These are phyloP conservation scores for Lithodes maja DNA, from an alignment of 2,888 invertebrate genomes.

Conservation along the genomic window DNA sequence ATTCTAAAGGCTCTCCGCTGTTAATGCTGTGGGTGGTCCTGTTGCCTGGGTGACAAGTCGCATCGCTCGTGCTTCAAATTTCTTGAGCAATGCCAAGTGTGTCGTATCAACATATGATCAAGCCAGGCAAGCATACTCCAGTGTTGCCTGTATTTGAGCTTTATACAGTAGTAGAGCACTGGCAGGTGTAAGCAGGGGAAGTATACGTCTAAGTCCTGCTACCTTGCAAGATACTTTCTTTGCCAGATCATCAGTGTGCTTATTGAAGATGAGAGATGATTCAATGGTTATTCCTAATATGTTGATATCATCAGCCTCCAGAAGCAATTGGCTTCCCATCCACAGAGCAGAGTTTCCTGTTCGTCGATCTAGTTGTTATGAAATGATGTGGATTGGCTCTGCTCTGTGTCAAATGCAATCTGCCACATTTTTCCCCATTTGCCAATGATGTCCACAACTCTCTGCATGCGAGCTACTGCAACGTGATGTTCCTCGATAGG, in stretches of 20 bases:
- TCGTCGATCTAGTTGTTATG: neutral
- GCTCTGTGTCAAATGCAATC: neutral
- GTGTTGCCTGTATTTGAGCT: constrained; percentile 9
- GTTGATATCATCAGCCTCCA: neutral
- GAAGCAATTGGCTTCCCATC: neutral
- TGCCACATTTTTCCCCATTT: neutral
- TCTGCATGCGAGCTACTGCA: neutral
- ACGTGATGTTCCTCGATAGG: neutral
- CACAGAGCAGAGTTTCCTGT: neutral
- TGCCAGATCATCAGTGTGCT: neutral
- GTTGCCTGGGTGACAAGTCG: neutral
- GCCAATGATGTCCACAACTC: neutral
- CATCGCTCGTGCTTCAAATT: neutral
- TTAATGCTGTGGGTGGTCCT: neutral
- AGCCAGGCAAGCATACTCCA: neutral
- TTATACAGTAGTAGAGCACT: neutral
- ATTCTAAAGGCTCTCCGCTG: neutral
- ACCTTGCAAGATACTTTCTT: neutral
- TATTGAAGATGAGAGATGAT: neutral
- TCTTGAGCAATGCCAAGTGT: neutral
- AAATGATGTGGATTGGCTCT: neutral
- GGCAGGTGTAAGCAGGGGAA: neutral
- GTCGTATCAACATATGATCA: neutral
- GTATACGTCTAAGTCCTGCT: neutral
- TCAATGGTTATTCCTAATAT: neutral